Evolutionary conservation across 2,888 invertebrate genomes (phyloP).

Genomic region (Heteromyza rotundicornis): DNA sequence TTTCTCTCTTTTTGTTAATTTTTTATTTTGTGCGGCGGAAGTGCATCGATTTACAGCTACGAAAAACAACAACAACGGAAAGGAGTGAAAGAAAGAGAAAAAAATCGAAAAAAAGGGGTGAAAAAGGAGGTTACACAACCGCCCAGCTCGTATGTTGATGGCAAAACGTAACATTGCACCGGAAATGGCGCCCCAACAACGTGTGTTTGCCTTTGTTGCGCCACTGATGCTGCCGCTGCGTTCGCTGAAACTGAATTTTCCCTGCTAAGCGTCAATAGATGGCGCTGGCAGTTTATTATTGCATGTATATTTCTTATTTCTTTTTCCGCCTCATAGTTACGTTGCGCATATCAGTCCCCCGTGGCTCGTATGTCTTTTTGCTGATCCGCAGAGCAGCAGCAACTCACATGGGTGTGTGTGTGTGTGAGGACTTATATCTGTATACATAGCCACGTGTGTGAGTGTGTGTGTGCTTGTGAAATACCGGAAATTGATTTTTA

Average conservation of each 20-base stretch:
- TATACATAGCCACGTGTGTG: neutral
- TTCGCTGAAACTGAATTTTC: slow-evolving; percentile 1
- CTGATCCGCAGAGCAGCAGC: slow-evolving; percentile 7
- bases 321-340: neutral
- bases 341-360: slow-evolving; percentile 22
- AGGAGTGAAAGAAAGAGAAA: too few species aligned
- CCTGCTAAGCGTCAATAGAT: slow-evolving; percentile 3
- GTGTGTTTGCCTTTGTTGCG: slow-evolving; percentile 17
- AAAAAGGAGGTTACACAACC: too few species aligned
- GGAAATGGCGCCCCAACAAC: slow-evolving; percentile 26
- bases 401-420: neutral
- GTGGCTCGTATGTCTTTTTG: slow-evolving; percentile 21
- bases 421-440: neutral
- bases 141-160: too few species aligned
- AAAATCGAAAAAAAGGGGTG: too few species aligned
- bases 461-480: neutral
- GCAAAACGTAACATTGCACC: slow-evolving; percentile 7
- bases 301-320: neutral
- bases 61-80: slow-evolving; percentile 10
- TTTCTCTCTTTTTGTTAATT: neutral
- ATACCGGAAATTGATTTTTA: slow-evolving; percentile 21
- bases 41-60: slow-evolving; percentile 22
- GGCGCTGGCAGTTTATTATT: slow-evolving; percentile 22
- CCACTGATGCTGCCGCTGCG: neutral
- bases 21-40: slow-evolving; percentile 12